Evolutionary conservation across 1,140 invertebrate genomes (phyloP), one percentile per base, ranked within the genome.

Genomic region (Pogonomyrmex barbatus): DNA sequence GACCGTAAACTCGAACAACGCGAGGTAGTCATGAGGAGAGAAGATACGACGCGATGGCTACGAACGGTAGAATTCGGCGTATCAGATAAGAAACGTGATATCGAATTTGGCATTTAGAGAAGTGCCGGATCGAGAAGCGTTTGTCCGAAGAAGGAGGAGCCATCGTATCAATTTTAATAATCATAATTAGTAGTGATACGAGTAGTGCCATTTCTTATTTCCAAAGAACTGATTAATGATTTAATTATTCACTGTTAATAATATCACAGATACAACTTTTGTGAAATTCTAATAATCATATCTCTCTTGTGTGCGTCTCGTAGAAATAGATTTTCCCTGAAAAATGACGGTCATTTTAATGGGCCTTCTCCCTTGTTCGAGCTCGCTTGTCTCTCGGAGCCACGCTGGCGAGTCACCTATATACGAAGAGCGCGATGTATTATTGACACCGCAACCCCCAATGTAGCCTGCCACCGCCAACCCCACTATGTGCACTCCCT

Each of bases 371-470:
- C 12, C 81, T 90, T 90, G 91, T 89, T 90, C 78, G 45, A 8
- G 56, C 14, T 79, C 77, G 42, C 73, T 33, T 52, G 85, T 36
- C 24, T 10, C n/a, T 90, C 79, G 56, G 65, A 56, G 60, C 63
- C 68, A 77, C 86, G 87, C 90, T 91, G 88, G 75, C 85, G 79
- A 91, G 88, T 92, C 90, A 92, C 92, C 91, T 93, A 92, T 92
- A 93, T 93, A 93, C 92, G 84, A 88, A 85, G 58, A 79, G 88
- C 89, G 78, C 91, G 91, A 91, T 92, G 92, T 93, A 93, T 93
- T 93, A 93, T 93, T 93, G 93, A 93, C 93, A 93, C 92, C 92
- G 89, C 91, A 93, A 92, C 91, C 92, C 92, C 91, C 92, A 91
- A 92, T 93, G 92, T 92, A 92, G 89, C 90, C 90, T 91, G 91